Conservation (phyloP, 1,140 invertebrate genomes). For the Callitettix versicolor region DNA sequence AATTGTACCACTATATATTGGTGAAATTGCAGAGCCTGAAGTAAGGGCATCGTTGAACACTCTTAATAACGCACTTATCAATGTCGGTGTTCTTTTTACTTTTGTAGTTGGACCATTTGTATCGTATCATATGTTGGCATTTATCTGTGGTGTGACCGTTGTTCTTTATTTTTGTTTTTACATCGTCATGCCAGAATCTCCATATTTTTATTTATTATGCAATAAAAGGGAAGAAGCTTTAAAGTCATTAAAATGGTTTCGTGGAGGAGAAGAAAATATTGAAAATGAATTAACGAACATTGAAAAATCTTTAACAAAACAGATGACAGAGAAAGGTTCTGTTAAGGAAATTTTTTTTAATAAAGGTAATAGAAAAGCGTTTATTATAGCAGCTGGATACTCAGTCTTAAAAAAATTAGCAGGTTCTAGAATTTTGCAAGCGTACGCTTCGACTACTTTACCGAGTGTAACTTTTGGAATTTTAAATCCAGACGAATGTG, state of each 20-base stretch:
- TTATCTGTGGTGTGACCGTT: slow-evolving; percentile 47
- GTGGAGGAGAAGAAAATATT: slow-evolving; percentile 28
- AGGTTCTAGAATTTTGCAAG: slow-evolving; percentile 22
- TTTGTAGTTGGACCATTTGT: slow-evolving; percentile 66
- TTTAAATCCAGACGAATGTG: slow-evolving; percentile 13
- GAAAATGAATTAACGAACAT: slow-evolving; percentile 20
- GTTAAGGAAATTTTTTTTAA: slow-evolving; percentile 21
- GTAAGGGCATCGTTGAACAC: slow-evolving; percentile 44
- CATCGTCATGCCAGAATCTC: slow-evolving; percentile 70
- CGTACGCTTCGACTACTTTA: slow-evolving; percentile 25
- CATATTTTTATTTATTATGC: slow-evolving; percentile 52
- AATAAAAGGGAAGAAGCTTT: slow-evolving; percentile 49
- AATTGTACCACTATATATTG: slow-evolving; percentile 70
- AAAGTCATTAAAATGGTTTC: slow-evolving; percentile 49
- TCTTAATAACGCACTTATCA: slow-evolving; percentile 66
- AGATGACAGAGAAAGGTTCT: slow-evolving; percentile 19
- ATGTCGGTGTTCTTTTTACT: slow-evolving; percentile 58
- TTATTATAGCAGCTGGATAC: slow-evolving; percentile 20
- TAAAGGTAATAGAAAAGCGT: slow-evolving; percentile 18
- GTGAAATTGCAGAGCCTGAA: slow-evolving; percentile 52
- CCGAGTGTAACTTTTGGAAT: slow-evolving; percentile 15
- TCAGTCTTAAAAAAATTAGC: slow-evolving; percentile 22
- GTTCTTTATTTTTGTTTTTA: slow-evolving; percentile 53
- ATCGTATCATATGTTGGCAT: slow-evolving; percentile 52
- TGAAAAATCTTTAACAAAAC: slow-evolving; percentile 13